Evolutionary conservation across 2,113 vertebrate genomes (phyloP), one percentile per base, ranked within the genome.

Genomic region (Bujurquina vittata): DNA sequence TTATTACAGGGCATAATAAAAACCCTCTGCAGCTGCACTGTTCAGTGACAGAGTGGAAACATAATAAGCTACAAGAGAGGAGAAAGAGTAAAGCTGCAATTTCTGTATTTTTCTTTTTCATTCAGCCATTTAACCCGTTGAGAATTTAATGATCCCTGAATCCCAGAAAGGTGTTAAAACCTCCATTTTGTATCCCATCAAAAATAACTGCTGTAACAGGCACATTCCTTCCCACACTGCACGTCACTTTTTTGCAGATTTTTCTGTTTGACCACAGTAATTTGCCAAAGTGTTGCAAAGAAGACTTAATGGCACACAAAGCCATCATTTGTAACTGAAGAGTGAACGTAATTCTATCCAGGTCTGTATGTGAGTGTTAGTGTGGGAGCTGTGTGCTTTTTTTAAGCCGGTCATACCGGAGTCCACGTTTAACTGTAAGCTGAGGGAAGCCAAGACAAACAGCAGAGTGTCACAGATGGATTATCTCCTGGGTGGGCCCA

Each of bases 1-100:
- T 81, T 83, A 86, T 75, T 52, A 77, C 74, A 43, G 60, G 23
- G 77, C 79, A 76, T 77, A 81, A 86, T 84, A 81, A 90, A 84
- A 85, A 83, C 60, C 40, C 54, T 35, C 55, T 1, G 61, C 67
- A 35, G 74, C 77, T 62, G 77, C 80, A 65, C 57, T 61, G 33
- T 40, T 79, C 76, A 40, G 17, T 61, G 67, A 75, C 62, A 73
- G 54, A 84, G 75, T 62, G 74, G 77, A 81, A 86, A 75, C 80
- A 78, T 59, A 56, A 77, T 49, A 59, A 83, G 76, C 60, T 23
- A 72, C 46, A 72, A 55, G 2, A 81, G 75, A 56, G 73, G 54
- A 56, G 67, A 84, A 59, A 55, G 43, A 77, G 63, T 37, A n/a
- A 43, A 78, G 67, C 33, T 75, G 63, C 55, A 26, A 52, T 80